Evolutionary conservation across 2,888 invertebrate genomes (phyloP).

Genomic region (Drosophila mimetica): DNA sequence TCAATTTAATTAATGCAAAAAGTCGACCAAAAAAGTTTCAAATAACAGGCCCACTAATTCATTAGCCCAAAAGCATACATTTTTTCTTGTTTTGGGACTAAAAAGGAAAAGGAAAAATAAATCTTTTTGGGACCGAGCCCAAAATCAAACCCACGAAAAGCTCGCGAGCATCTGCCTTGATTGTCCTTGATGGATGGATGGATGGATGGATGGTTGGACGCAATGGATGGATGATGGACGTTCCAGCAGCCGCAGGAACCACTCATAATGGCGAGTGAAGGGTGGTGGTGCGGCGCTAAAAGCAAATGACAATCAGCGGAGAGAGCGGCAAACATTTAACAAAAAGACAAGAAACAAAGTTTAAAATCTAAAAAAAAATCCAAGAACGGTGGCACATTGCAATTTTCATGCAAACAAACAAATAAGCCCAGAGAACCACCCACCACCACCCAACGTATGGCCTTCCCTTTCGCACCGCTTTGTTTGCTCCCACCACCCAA

Average conservation of each 20-base stretch:
- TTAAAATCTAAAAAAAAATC: conserved; percentile 46
- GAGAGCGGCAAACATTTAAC: conserved; percentile 61
- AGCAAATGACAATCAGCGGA: conserved; percentile 49
- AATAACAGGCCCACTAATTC: conserved; percentile 34
- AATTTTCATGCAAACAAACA: conserved; percentile 79
- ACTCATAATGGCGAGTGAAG: conserved; percentile 35
- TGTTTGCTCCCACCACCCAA: conserved; percentile 8
- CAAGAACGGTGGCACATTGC: conserved; percentile 58
- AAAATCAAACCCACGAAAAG: conserved; percentile 59
- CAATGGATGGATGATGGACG: conserved; percentile 27
- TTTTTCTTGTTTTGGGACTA: conserved; percentile 8
- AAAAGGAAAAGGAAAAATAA: conserved; percentile 14
- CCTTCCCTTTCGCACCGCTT: conserved; percentile 11
- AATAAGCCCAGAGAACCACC: conserved; percentile 58
- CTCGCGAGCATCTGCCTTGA: conserved; percentile 57
- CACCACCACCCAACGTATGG: conserved; percentile 7
- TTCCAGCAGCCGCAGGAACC: conserved; percentile 22
- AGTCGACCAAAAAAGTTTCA: not conserved
- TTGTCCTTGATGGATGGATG: conserved; percentile 67
- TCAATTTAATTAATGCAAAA: conserved; percentile 49
- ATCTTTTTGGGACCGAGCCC: conserved; percentile 15
- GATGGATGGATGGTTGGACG: conserved; percentile 65
- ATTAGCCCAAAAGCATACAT: conserved; percentile 17
- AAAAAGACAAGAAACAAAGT: conserved; percentile 50
- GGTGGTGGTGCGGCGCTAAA: conserved; percentile 38